These are phyloP conservation scores for Sphaerophoria rueppellii DNA, from an alignment of 2,888 invertebrate genomes.

Conservation along the genomic window DNA sequence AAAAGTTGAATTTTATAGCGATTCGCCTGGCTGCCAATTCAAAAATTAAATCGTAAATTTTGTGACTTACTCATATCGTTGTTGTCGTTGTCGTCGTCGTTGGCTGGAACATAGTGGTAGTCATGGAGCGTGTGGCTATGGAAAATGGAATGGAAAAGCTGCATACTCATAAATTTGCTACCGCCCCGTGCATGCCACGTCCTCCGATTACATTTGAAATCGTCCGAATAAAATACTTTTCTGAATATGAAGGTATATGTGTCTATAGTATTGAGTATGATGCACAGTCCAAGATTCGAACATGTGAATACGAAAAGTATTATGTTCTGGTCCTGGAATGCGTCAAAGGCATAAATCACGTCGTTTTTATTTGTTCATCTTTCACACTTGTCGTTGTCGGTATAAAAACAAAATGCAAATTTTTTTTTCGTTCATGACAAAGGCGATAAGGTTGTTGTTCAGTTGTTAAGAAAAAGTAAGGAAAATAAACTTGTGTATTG, in stretches of 20 bases:
- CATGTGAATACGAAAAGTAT: conserved; percentile 10
- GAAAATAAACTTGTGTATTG: conserved; percentile 45
- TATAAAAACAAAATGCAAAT: conserved; percentile 67
- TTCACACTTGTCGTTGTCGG: conserved; percentile 66
- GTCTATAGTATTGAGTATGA: not conserved
- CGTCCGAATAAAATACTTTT: conserved; percentile 37
- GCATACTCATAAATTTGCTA: conserved; percentile 69
- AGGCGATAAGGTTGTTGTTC: conserved; percentile 31
- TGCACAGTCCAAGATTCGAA: not conserved
- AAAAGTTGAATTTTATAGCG: conserved; percentile 72
- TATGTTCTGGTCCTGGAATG: conserved; percentile 52
- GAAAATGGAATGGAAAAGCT: conserved; percentile 57
- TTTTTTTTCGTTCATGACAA: conserved; percentile 9
- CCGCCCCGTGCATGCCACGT: conserved; percentile 25
- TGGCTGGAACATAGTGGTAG: not conserved
- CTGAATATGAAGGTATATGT: conserved; percentile 51
- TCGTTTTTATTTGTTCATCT: conserved; percentile 70
- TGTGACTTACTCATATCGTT: conserved; percentile 71
- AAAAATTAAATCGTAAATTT: conserved; percentile 74
- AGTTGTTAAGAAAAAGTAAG: conserved; percentile 15
- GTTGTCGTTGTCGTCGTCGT: conserved; percentile 12
- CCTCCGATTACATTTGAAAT: conserved; percentile 41
- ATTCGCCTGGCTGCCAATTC: conserved; percentile 73
- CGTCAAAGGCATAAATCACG: conserved; percentile 71
- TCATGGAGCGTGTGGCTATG: conserved; percentile 64